Evolutionary conservation across 2,113 vertebrate genomes (phyloP).

Genomic region (Ochotona princeps): DNA sequence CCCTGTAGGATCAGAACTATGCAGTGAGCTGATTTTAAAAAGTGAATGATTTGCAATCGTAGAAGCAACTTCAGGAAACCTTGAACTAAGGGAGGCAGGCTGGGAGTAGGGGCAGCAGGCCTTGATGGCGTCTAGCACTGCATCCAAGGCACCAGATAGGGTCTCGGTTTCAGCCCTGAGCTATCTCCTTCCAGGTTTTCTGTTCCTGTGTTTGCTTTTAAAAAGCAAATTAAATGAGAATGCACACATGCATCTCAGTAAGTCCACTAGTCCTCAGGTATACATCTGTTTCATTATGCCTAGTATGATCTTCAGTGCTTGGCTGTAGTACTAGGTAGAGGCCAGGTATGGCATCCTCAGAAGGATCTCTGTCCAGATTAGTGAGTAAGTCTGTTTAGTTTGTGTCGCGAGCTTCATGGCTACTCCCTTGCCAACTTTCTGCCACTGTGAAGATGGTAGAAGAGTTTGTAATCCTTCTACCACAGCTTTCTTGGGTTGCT

Average conservation of each 20-base stretch:
- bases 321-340: not conserved
- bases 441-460: not conserved
- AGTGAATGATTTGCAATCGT: too few relatives aligned
- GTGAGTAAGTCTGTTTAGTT: not conserved
- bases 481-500: not conserved
- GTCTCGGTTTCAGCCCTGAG: not conserved
- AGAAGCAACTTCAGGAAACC: too few relatives aligned
- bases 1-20: too few relatives aligned
- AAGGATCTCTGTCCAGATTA: not conserved
- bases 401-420: not conserved
- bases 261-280: not conserved
- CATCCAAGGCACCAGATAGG: too few relatives aligned
- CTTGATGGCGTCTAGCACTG: too few relatives aligned
- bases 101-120: too few relatives aligned
- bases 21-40: too few relatives aligned
- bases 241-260: not conserved
- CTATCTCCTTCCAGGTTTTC: not conserved
- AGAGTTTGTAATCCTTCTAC: not conserved
- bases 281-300: not conserved
- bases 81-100: too few relatives aligned
- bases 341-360: not conserved
- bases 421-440: accelerated
- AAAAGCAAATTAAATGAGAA: not conserved
- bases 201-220: not conserved
- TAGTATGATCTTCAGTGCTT: not conserved